Conservation (phyloP, 2,797 vertebrate genomes). For the Otolemur crassicaudatus region DNA sequence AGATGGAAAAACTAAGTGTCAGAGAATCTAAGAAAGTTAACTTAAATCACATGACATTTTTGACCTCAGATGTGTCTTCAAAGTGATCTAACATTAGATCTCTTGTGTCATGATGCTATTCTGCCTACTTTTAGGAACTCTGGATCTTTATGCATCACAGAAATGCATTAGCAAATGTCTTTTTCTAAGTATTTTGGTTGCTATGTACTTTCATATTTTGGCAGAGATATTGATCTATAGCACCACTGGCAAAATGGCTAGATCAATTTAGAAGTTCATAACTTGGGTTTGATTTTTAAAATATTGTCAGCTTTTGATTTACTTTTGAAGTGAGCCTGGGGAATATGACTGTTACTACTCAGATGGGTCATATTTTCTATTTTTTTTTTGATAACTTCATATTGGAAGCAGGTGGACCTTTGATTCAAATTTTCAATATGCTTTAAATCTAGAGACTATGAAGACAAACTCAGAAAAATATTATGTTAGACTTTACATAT, state of each 20-base stretch:
- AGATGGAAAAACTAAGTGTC: neutral
- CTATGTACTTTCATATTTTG: neutral
- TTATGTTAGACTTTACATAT: neutral
- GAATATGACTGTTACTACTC: neutral
- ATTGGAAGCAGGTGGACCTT: neutral
- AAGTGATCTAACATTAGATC: neutral
- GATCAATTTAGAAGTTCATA: neutral
- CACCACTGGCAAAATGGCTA: neutral
- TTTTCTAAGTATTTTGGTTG: neutral
- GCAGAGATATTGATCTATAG: neutral
- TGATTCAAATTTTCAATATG: neutral
- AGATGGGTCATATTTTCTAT: neutral
- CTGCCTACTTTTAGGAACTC: neutral
- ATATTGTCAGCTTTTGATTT: conserved; percentile 1
- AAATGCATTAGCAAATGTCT: neutral
- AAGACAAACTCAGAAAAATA: neutral
- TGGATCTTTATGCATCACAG: neutral
- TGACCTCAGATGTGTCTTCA: neutral
- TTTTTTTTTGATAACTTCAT: neutral
- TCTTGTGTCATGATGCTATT: neutral
- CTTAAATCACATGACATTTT: neutral
- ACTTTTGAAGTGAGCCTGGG: neutral
- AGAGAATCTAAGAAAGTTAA: neutral
- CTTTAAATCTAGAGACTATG: neutral
- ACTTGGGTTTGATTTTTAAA: neutral